Base-by-base conservation (phyloP, 2,888 invertebrate species). In the Chorisops tibialis region DNA sequence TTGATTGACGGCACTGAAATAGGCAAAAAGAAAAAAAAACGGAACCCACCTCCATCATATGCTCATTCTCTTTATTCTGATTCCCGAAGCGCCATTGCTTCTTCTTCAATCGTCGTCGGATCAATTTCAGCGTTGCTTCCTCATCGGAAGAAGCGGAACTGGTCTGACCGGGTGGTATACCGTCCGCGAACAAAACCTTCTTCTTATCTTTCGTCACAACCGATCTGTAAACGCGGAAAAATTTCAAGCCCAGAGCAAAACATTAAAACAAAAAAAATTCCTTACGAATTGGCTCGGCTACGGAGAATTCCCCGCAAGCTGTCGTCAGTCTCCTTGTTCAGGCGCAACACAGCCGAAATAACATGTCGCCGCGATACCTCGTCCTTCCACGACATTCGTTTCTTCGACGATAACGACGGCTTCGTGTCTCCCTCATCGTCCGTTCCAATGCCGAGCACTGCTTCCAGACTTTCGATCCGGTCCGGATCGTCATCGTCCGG, bases 291-390 rank as follows among this genome's bases (percentile, higher is more conserved):
- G 45, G 58, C 14, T 30, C 45, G 19, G 47, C 14, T 62, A 3
- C 30, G 48, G 1, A 65, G 35, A 19, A 65, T 65, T 51, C 72
- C 68, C 35, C 69, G 66, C n/a, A 67, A 61, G 5, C 47, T 51
- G 3, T 65, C 68, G 12, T 70, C 71, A 19, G 62, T 65, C 16
- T 61, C 71, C 16, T 70, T 70, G 47, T 69, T 69, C 3, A 72
- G 58, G 6, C 70, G 65, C 52, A 71, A 51, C n/a, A 70, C 69
- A 2, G 70, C 69, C 4, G 72, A 68, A 12, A 69, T 65, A 2
- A 70, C 68, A 52, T 71, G 70, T 5, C 73, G 67, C 14, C 65
- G 69, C 35, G 70, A 69, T 1, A 71, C 69, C 63, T 73, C 73
- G 51, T 71, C 69, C 39, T 70, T 70, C 72, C 72, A 71, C 0